Evolutionary conservation across 2,888 invertebrate species (phyloP).

Genomic region (Agrotis puta): DNA sequence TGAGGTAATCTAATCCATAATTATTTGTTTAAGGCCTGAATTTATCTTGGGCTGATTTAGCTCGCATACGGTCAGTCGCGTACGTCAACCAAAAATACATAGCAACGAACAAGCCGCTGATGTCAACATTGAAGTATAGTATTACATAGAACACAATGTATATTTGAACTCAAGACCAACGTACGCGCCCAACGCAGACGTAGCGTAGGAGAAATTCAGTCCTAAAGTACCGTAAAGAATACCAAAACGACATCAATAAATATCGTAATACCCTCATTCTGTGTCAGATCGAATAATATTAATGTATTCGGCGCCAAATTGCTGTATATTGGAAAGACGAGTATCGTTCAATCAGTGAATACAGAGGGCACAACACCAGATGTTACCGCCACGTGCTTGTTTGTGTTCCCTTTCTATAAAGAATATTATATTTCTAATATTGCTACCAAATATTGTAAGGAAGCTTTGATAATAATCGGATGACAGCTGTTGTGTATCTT

Average conservation of each 20-base stretch:
- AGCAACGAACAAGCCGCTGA: too few species aligned
- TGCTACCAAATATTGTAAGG: conserved; percentile 49
- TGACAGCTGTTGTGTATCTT: conserved; percentile 49
- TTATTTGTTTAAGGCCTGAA: too few species aligned
- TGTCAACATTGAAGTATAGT: too few species aligned
- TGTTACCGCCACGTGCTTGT: conserved; percentile 60
- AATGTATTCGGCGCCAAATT: conserved; percentile 65
- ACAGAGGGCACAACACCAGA: conserved; percentile 61
- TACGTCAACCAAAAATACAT: too few species aligned
- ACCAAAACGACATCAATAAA: conserved; percentile 33
- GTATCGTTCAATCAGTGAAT: conserved; percentile 64
- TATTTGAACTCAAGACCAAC: too few species aligned
- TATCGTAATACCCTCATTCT: conserved; percentile 26
- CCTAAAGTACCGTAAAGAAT: neutral
- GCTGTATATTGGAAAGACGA: conserved; percentile 54
- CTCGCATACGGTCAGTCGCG: too few species aligned
- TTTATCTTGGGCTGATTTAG: too few species aligned
- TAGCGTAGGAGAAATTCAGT: too few species aligned
- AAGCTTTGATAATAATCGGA: conserved; percentile 52
- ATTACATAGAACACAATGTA: too few species aligned
- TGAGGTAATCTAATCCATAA: too few species aligned
- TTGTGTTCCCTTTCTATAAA: conserved; percentile 44
- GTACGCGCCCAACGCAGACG: too few species aligned
- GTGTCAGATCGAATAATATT: conserved; percentile 46
- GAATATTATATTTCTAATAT: conserved; percentile 62